phyloP scores from a whole-genome alignment of 1,140 invertebrate genomes.

The Aleiodes sp. region DNA sequence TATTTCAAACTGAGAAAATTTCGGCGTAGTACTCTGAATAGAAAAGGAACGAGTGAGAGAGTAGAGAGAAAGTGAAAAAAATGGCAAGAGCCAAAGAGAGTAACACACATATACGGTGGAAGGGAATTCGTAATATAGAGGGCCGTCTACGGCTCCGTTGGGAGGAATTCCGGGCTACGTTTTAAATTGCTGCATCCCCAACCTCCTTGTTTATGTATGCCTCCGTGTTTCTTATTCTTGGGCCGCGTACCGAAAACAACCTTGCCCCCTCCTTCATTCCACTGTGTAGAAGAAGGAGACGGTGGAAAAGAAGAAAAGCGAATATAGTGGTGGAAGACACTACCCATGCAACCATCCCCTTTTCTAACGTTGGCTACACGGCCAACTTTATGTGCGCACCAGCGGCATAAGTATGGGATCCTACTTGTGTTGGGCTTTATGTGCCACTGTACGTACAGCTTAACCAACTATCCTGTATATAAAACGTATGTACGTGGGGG shows the following conservation, averaged over 20 bases:
- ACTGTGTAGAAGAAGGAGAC: not conserved
- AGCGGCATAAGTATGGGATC: constrained; percentile 62
- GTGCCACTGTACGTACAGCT: constrained; percentile 26
- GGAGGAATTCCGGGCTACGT: constrained; percentile 68
- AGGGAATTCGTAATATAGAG: constrained; percentile 66
- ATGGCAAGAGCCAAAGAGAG: constrained; percentile 10
- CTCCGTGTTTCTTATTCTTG: constrained; percentile 67
- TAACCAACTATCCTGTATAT: constrained; percentile 26
- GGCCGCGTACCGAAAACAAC: constrained; percentile 36
- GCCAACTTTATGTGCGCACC: constrained; percentile 63
- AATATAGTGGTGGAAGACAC: constrained; percentile 13
- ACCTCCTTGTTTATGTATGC: constrained; percentile 68
- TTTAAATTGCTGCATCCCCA: constrained; percentile 69
- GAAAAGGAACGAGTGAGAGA: constrained; percentile 60
- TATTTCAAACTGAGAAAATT: constrained; percentile 8
- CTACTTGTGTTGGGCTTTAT: constrained; percentile 46
- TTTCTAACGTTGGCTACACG: constrained; percentile 17
- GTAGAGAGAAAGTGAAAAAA: constrained; percentile 9
- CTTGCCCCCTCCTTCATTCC: constrained; percentile 42
- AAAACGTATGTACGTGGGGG: constrained; percentile 3
- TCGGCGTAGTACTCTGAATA: constrained; percentile 47
- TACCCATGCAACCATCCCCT: not conserved
- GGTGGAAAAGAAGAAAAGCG: not conserved
- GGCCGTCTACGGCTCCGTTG: constrained; percentile 65
- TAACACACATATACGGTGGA: constrained; percentile 37